A percentile compares a stretch with the other conserved stretches of the same genome.
phyloP scores from a whole-genome alignment of 2,888 invertebrate genomes.

The Netelia inedita region DNA sequence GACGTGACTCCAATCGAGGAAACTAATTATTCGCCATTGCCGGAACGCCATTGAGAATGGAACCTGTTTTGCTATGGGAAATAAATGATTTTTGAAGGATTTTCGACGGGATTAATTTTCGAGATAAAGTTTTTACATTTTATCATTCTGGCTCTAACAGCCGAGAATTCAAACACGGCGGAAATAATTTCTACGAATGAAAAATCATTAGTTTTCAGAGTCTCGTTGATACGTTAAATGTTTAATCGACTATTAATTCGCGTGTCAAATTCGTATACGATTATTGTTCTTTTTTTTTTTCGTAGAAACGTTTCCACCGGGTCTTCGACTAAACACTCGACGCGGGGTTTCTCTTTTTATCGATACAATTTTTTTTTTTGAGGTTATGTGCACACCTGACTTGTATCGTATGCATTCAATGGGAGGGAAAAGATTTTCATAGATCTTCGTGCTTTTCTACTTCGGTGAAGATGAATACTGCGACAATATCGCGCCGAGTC shows the following conservation, averaged over 20 bases:
- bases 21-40: too few species aligned
- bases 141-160: conserved; percentile 31
- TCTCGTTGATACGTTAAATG: too few species aligned
- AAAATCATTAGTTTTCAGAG: neutral
- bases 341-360: conserved; percentile 18
- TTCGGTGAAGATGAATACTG: conserved; percentile 37
- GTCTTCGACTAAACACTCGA: conserved; percentile 35
- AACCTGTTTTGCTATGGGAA: neutral
- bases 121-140: conserved; percentile 24
- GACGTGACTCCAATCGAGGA: too few species aligned
- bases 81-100: neutral
- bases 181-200: conserved; percentile 26
- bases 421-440: conserved; percentile 17
- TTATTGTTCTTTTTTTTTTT: conserved; percentile 14
- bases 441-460: conserved; percentile 60
- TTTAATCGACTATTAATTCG: neutral
- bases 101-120: neutral
- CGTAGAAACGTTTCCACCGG: conserved; percentile 19
- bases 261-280: neutral
- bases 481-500: conserved; percentile 35
- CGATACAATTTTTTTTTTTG: conserved; percentile 5
- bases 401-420: conserved; percentile 25
- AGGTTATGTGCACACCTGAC: conserved; percentile 36
- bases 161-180: neutral
- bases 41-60: too few species aligned